Base-by-base conservation (phyloP, 1,140 invertebrate genomes). In the Drosophila mojavensis region DNA sequence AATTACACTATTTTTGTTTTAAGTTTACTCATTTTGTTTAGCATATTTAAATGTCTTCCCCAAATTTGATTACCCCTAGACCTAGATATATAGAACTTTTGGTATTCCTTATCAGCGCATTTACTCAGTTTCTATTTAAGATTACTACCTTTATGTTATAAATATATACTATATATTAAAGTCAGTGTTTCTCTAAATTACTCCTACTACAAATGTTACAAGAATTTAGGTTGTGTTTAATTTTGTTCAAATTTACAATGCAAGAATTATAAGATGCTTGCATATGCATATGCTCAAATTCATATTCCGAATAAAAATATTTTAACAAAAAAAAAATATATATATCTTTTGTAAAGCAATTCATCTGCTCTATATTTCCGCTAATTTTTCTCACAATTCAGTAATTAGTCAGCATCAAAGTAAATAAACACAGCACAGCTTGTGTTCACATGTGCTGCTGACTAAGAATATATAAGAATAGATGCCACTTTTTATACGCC, bases 151-250 rank as follows among this genome's bases (percentile, higher is more conserved):
- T 51, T 43, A 60, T 50, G 15, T 33, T 68, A 50, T 43, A 24
- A 48, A 11, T 50, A 20, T 53, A 53, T 60, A 26, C 53, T 51
- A 24, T 30, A 50, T 20, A 47, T 20, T 13, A 24, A 43, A 10
- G 36, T 24, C 50, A 1, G 11, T 5, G 24, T 50, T 26, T 50
- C 48, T 13, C 5, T 26, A 11, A 50, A 10, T 39, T 56, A n/a
- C 39, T 7, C 20, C 45, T 61, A 60, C 43, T 56, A 36, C 26
- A 33, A 45, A 24, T 53, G 24, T 43, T 39, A 58, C 15, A 62
- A 50, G 30, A 50, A 45, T 81, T 81, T 75, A 56, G 81, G 82
- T 84, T 88, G 82, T 88, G 79, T 81, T 54, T 50, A 30, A 68
- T 67, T 82, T 50, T 58, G 15, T 55, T 64, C 66, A 54, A 36